Conservation (phyloP, 2,113 vertebrate genomes). For the Poecile atricapillus region DNA sequence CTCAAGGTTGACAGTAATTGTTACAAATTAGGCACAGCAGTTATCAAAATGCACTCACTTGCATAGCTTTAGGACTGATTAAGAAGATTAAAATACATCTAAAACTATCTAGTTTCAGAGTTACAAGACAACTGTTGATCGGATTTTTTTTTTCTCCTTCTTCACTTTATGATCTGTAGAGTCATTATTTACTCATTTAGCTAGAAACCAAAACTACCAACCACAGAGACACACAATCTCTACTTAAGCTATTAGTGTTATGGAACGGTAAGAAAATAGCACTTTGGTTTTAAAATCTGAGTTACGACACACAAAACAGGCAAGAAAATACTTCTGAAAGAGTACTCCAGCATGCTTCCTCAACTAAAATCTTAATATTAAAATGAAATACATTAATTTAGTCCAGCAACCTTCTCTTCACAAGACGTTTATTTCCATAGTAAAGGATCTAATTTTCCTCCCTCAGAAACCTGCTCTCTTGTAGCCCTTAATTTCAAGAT, state of each 20-base stretch:
- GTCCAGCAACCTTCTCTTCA: slow-evolving; percentile 35
- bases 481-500: slow-evolving; percentile 18
- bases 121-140: slow-evolving; percentile 79
- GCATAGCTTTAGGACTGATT: slow-evolving; percentile 83
- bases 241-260: not conserved
- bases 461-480: not conserved
- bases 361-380: slow-evolving; percentile 8
- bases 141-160: slow-evolving; percentile 42
- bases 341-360: slow-evolving; percentile 8
- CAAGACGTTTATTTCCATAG: slow-evolving; percentile 30
- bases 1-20: slow-evolving; percentile 90
- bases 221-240: slow-evolving; percentile 23
- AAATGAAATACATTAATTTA: not conserved
- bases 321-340: slow-evolving; percentile 20
- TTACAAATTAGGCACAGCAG: slow-evolving; percentile 88
- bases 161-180: slow-evolving; percentile 10
- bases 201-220: slow-evolving; percentile 28
- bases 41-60: slow-evolving; percentile 87
- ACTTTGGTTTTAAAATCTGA: slow-evolving; percentile 39
- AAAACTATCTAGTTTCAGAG: slow-evolving; percentile 72
- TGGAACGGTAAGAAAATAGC: not conserved
- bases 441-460: slow-evolving; percentile 27
- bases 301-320: slow-evolving; percentile 17
- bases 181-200: slow-evolving; percentile 59
- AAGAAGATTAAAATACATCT: slow-evolving; percentile 84